Conservation (phyloP, 2,888 invertebrate genomes). For the Abrostola tripartita region DNA sequence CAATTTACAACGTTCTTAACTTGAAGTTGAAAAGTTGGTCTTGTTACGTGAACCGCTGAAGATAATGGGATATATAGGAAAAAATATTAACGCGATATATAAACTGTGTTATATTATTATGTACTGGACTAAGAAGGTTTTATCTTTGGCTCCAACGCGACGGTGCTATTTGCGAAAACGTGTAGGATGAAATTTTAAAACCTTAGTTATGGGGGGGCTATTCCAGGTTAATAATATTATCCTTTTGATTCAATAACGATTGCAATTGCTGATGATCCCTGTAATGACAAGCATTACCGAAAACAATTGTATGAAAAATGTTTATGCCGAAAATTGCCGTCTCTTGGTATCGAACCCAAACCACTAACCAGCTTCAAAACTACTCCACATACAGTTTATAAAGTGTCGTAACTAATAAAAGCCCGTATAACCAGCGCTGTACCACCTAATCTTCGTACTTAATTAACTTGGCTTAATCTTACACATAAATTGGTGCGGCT, state of each 20-base stretch:
- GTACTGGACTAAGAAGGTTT: slow-evolving; percentile 38
- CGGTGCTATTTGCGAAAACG: not conserved
- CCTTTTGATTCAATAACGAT: no score
- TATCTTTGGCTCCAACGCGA: slow-evolving; percentile 30
- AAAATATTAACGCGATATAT: slow-evolving; percentile 54
- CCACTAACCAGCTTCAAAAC: not conserved
- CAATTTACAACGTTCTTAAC: slow-evolving; percentile 83
- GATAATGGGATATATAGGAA: slow-evolving; percentile 65
- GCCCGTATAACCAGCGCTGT: slow-evolving; percentile 16
- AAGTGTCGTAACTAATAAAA: slow-evolving; percentile 3
- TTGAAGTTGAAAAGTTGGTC: slow-evolving; percentile 82
- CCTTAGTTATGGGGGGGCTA: no score
- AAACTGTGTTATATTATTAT: slow-evolving; percentile 9
- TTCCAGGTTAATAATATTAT: no score
- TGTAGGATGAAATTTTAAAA: no score
- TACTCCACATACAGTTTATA: not conserved
- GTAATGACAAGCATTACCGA: no score
- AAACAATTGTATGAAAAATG: no score
- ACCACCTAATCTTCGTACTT: slow-evolving; percentile 25
- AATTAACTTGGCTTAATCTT: slow-evolving; percentile 21
- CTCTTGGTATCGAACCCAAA: no score
- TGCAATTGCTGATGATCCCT: no score
- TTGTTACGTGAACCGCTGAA: slow-evolving; percentile 75
- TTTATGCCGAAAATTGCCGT: no score
- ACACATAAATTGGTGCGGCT: slow-evolving; percentile 15